Conservation (phyloP, 2,113 vertebrate species). For the Notechis scutatus region DNA sequence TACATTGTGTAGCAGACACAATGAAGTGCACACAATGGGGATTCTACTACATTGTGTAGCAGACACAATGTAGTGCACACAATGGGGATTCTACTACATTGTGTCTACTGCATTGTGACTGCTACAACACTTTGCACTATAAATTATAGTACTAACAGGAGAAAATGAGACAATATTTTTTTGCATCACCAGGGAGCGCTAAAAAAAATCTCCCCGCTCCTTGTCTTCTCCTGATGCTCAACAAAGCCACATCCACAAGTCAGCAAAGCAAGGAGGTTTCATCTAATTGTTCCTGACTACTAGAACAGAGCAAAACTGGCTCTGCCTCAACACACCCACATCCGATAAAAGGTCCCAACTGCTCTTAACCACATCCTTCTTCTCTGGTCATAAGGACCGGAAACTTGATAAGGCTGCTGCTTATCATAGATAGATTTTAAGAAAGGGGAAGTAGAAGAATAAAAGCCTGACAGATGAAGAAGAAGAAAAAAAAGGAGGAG, state of each 20-base stretch:
- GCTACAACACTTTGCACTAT: no score
- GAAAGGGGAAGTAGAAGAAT: background rate
- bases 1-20: no score
- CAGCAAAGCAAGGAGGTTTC: background rate
- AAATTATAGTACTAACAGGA: background rate
- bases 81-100: no score
- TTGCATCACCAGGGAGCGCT: background rate
- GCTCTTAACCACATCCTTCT: background rate
- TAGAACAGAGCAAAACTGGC: background rate
- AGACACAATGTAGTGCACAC: no score
- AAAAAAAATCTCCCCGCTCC: background rate
- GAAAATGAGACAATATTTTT: background rate
- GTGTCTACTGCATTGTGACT: no score
- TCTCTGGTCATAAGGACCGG: background rate
- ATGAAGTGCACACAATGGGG: no score
- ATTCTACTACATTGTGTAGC: no score
- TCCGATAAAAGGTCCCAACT: background rate
- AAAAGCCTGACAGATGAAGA: background rate
- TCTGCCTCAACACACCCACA: background rate
- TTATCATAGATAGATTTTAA: background rate
- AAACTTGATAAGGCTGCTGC: background rate
- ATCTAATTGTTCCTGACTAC: background rate
- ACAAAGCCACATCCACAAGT: background rate
- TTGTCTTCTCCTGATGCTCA: background rate
- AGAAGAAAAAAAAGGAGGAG: no score